phyloP scores from a whole-genome alignment of 2,888 invertebrate genomes.

The Cremastobaeus sp. region DNA sequence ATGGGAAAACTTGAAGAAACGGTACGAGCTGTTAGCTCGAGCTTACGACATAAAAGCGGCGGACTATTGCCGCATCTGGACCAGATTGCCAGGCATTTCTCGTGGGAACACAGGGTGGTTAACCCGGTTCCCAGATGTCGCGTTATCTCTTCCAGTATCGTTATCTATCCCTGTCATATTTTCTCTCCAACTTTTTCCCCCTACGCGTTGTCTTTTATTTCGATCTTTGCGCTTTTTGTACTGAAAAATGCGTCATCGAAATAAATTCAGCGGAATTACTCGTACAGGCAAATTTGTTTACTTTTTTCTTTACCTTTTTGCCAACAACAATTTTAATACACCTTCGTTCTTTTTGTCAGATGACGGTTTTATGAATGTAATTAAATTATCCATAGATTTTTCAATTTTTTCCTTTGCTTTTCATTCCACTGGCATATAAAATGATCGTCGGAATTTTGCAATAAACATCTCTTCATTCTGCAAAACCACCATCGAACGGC shows the following conservation, averaged over 20 bases:
- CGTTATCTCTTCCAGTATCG: conserved; percentile 54
- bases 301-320: no score
- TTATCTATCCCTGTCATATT: conserved; percentile 57
- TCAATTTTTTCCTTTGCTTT: no score
- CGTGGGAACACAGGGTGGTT: conserved; percentile 66
- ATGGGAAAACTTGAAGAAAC: conserved; percentile 60
- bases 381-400: no score
- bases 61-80: conserved; percentile 60
- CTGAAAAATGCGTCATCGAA: no score
- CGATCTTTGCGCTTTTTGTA: neutral
- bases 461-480: neutral
- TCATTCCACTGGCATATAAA: no score
- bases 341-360: no score
- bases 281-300: no score
- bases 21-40: conserved; percentile 37
- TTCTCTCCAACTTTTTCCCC: conserved; percentile 25
- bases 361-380: no score
- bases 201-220: neutral
- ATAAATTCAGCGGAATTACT: no score
- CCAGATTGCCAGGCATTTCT: conserved; percentile 66
- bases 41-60: conserved; percentile 51
- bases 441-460: no score
- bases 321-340: no score
- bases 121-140: conserved; percentile 65
- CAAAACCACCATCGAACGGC: neutral